Evolutionary conservation across 2,113 vertebrate genomes (phyloP), one percentile per base, ranked within the genome.

Genomic region (Amphilophus citrinellus): DNA sequence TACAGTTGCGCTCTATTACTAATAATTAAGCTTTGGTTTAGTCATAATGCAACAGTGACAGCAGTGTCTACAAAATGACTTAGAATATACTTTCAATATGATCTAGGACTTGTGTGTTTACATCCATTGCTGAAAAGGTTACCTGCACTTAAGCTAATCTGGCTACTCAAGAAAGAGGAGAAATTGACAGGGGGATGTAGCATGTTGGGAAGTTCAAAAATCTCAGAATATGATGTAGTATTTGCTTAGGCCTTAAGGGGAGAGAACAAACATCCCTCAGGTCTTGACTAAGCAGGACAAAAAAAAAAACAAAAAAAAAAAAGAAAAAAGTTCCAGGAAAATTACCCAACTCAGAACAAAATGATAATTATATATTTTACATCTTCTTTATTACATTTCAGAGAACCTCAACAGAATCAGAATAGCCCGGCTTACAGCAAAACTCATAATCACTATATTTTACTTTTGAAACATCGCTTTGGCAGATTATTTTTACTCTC

Each of bases 201-300:
- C 73, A 60, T 84, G 77, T 53, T 81, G 83, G 79, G 84, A 93
- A 92, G 84, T 85, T 77, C 60, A 88, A 87, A 79, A 91, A 89
- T 91, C 79, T 89, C 79, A 88, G 83, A 90, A 93, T 89, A 82
- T 92, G 85, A 92, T 84, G 85, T 24, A 71, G 82, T 84, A 86
- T 87, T 87, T 92, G 65, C 57, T 27, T 61, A 61, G 65, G 76
- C 22, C 77, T 75, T 30, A 77, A 79, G 63, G 63, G 85, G 63
- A 85, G 32, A 82, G 75, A 84, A 59, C 59, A 84, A 83, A 22
- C 11, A 4, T 22, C 61, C 76, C 87, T 56, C 14, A 5, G 82
- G 84, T 85, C 63, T 80, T n/a, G 7, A 84, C 84, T 80, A 15
- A 14, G 61, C 56, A 22, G 77, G 6, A 32, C 24, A 44, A 24